These are phyloP conservation scores for Myxocyprinus asiaticus DNA, from an alignment of 2,113 vertebrate species.

Conservation along the genomic window DNA sequence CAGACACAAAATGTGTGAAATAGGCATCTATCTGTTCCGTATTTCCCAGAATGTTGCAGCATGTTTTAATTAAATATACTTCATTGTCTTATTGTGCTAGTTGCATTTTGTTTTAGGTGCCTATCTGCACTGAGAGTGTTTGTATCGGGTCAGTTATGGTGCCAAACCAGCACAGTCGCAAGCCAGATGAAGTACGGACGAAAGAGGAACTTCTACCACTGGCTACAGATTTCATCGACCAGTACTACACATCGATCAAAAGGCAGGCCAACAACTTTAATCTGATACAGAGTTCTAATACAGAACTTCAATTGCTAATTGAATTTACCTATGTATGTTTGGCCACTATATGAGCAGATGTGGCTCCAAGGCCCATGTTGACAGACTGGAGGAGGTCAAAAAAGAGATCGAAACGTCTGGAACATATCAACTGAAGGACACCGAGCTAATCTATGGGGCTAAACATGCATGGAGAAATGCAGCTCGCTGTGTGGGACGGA, in stretches of 20 bases:
- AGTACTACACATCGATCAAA: constrained; percentile 97
- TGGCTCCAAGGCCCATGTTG: constrained; percentile 91
- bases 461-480: constrained; percentile 97
- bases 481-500: constrained; percentile 91
- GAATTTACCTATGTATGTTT: background rate
- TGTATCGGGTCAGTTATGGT: constrained; percentile 90
- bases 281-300: background rate
- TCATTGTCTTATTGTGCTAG: background rate
- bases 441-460: constrained; percentile 93
- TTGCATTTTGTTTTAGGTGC: constrained; percentile 72
- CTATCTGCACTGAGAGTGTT: constrained; percentile 82
- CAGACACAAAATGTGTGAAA: too few species aligned
- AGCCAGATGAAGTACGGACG: constrained; percentile 80
- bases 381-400: constrained; percentile 90
- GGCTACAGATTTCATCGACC: constrained; percentile 94
- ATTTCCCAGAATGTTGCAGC: too few species aligned
- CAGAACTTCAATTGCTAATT: too few species aligned
- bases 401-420: constrained; percentile 87
- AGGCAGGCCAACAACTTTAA: constrained; percentile 72
- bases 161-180: constrained; percentile 76
- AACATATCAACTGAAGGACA: constrained; percentile 94
- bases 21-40: too few species aligned
- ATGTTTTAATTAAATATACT: too few species aligned
- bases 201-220: constrained; percentile 86
- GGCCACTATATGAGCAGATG: constrained; percentile 69